phyloP scores from a whole-genome alignment of 2,113 vertebrate species.

The Hirundichthys speculiger region DNA sequence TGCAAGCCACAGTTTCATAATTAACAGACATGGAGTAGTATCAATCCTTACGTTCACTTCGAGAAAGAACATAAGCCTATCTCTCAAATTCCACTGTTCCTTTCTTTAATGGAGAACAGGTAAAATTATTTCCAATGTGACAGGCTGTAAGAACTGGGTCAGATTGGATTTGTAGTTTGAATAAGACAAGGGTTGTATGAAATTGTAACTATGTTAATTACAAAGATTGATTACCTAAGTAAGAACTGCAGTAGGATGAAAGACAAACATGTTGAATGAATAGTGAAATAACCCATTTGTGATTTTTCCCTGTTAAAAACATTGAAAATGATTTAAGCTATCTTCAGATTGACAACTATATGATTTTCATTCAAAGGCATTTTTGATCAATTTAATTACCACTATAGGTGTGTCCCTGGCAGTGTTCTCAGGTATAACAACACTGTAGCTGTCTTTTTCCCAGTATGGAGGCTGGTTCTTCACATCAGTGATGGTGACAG shows the following conservation, averaged over 20 bases:
- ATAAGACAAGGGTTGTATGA: background rate
- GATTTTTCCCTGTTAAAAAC: constrained; percentile 21
- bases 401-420: constrained; percentile 81
- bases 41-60: constrained; percentile 10
- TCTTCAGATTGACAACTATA: constrained; percentile 37
- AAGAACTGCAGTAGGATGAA: background rate
- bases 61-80: background rate
- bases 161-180: background rate
- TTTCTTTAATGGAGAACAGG: background rate
- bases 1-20: background rate
- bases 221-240: constrained; percentile 4
- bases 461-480: constrained; percentile 89
- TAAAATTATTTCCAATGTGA: background rate
- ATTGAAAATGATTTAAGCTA: constrained; percentile 17
- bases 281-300: constrained; percentile 27
- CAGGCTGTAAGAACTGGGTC: background rate
- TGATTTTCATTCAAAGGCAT: constrained; percentile 57
- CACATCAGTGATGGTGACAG: constrained; percentile 85
- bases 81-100: background rate
- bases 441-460: constrained; percentile 84
- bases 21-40: constrained; percentile 7
- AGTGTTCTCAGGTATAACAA: constrained; percentile 85
- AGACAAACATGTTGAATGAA: no score
- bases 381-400: constrained; percentile 69
- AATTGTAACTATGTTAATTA: constrained; percentile 8